Percentiles rank a stretch among this genome's conserved stretches.
These are phyloP conservation scores for Pocillopora verrucosa DNA, from an alignment of 64 coral and sea anemone species.

Conservation along the genomic window DNA sequence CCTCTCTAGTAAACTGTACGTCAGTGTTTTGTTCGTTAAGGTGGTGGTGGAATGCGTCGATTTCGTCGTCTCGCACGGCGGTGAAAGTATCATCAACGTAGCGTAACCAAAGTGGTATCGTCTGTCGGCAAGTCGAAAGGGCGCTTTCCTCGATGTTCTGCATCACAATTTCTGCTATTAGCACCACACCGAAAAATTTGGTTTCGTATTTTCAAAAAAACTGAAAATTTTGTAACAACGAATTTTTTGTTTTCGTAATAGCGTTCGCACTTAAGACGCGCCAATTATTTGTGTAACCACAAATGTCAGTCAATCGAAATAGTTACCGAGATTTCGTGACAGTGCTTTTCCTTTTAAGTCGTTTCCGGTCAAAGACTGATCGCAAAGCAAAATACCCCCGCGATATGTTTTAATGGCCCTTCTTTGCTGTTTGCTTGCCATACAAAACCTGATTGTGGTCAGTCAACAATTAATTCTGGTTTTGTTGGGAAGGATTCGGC, in stretches of 20 bases:
- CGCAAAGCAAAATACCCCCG: conserved; percentile 14
- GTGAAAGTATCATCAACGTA: too few relatives aligned
- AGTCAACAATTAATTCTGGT: conserved; percentile 14
- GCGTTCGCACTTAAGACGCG: background rate
- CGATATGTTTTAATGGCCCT: conserved; percentile 20
- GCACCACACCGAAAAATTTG: conserved; percentile 17
- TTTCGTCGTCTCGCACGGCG: too few relatives aligned
- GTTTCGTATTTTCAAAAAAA: conserved; percentile 8
- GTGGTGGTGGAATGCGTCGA: too few relatives aligned
- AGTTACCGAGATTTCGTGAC: conserved; percentile 12
- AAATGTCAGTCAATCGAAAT: conserved; percentile 17
- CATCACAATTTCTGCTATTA: background rate
- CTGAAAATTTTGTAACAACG: conserved; percentile 14
- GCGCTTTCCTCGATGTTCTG: too few relatives aligned
- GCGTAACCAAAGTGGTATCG: too few relatives aligned
- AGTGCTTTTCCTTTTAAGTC: conserved; percentile 17
- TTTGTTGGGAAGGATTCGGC: conserved; percentile 6
- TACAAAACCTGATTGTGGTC: conserved; percentile 11
- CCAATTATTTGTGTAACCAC: background rate
- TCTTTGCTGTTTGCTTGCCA: background rate
- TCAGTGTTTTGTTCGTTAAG: too few relatives aligned
- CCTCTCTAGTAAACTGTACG: too few relatives aligned
- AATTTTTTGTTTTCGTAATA: conserved; percentile 16
- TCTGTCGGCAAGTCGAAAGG: too few relatives aligned
- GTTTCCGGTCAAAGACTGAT: conserved; percentile 25